phyloP scores from a whole-genome alignment of 2,888 invertebrate genomes.

The Phalera bucephala region DNA sequence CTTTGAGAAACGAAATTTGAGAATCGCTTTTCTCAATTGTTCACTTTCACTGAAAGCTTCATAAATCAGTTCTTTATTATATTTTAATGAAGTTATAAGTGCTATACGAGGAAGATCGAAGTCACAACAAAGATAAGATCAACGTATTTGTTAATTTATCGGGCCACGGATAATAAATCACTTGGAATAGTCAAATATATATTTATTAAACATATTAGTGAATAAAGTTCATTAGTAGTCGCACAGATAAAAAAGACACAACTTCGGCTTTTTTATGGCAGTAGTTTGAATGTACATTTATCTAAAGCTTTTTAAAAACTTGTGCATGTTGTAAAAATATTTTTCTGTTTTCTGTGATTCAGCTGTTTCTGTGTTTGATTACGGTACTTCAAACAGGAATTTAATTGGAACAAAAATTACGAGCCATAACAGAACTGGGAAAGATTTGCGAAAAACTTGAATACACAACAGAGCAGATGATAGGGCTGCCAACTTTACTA shows the following conservation, averaged over 20 bases:
- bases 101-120: too few relatives aligned
- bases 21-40: too few relatives aligned
- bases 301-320: too few relatives aligned
- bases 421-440: conserved; percentile 16
- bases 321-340: too few relatives aligned
- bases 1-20: too few relatives aligned
- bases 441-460: conserved; percentile 17
- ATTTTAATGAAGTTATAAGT: too few relatives aligned
- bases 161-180: neutral
- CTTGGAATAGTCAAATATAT: neutral
- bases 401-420: conserved; percentile 22
- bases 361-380: conserved; percentile 4
- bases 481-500: neutral
- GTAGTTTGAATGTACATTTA: neutral
- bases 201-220: conserved; percentile 3
- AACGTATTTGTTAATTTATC: neutral
- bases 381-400: conserved; percentile 11
- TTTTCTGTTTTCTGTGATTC: too few relatives aligned
- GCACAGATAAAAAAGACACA: conserved; percentile 7
- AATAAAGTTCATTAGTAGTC: too few relatives aligned
- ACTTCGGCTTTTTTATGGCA: neutral
- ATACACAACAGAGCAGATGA: conserved; percentile 15
- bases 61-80: too few relatives aligned
- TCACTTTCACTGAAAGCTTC: too few relatives aligned
- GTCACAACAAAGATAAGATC: neutral